Conservation (phyloP, 2,797 vertebrate species). For the Diplodus sargus region DNA sequence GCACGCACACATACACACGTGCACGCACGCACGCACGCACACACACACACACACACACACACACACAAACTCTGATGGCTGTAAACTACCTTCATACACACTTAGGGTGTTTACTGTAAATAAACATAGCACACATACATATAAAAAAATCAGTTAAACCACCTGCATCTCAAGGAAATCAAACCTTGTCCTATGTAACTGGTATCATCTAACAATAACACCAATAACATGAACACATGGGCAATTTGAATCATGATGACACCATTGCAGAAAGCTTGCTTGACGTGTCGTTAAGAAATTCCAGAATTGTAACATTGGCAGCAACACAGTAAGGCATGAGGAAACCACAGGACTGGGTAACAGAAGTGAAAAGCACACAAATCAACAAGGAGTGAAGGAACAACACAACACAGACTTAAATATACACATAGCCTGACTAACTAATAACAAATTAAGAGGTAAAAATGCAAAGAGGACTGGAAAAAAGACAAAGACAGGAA, state of each 20-base stretch:
- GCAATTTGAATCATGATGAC: not conserved
- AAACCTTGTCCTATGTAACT: not conserved
- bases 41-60: not conserved
- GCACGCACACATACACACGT: not conserved
- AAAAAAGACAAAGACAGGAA: too few relatives aligned
- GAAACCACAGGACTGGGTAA: too few relatives aligned
- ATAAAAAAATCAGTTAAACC: slow-evolving; percentile 2
- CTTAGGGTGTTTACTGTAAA: not conserved
- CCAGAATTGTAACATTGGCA: not conserved
- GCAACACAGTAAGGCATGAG: too few relatives aligned
- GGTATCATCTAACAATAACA: not conserved
- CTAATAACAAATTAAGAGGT: too few relatives aligned
- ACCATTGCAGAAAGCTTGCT: not conserved
- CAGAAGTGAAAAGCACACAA: too few relatives aligned
- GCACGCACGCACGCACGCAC: not conserved
- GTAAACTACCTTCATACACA: not conserved
- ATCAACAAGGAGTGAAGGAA: too few relatives aligned
- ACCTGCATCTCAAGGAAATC: not conserved
- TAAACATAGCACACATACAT: not conserved
- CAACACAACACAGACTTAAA: too few relatives aligned
- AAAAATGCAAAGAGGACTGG: too few relatives aligned
- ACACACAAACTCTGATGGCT: not conserved
- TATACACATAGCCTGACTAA: too few relatives aligned
- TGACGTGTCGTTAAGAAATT: not conserved
- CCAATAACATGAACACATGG: not conserved